Conservation (phyloP, 2,797 vertebrate genomes). For the Picus viridis region DNA sequence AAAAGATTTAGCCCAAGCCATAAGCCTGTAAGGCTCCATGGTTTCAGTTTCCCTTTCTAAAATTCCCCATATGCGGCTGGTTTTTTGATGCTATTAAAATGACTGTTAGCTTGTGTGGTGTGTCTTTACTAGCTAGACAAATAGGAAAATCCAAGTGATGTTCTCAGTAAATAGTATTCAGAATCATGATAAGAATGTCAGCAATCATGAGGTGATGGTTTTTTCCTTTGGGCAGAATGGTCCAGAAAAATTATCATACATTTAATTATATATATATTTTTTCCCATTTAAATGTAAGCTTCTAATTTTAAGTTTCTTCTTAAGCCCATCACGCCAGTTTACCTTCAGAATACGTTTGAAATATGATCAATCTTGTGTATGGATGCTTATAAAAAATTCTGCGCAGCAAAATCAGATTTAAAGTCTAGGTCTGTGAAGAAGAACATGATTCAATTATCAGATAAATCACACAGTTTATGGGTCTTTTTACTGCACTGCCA, state of each 20-base stretch:
- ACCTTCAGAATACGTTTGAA: neutral
- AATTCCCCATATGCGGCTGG: neutral
- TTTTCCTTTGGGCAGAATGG: neutral
- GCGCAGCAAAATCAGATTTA: conserved; percentile 43
- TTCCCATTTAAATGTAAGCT: neutral
- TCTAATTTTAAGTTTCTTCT: neutral
- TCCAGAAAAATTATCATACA: neutral
- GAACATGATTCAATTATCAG: conserved; percentile 55
- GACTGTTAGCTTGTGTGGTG: neutral
- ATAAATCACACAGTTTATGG: conserved; percentile 66
- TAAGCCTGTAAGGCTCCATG: neutral
- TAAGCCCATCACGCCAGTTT: neutral
- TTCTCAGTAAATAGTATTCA: neutral
- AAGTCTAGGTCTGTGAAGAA: conserved; percentile 46
- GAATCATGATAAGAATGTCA: neutral
- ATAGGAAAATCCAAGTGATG: neutral
- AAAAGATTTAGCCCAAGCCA: neutral
- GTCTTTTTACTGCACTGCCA: conserved; percentile 50
- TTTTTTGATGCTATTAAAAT: neutral
- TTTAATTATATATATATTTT: neutral
- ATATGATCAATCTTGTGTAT: neutral
- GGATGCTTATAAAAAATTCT: conserved; percentile 32
- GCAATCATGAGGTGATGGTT: neutral
- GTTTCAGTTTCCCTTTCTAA: neutral
- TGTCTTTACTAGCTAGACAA: neutral